Evolutionary conservation across 2,113 vertebrate genomes (phyloP).

Genomic region (Mystacornis crossleyi): DNA sequence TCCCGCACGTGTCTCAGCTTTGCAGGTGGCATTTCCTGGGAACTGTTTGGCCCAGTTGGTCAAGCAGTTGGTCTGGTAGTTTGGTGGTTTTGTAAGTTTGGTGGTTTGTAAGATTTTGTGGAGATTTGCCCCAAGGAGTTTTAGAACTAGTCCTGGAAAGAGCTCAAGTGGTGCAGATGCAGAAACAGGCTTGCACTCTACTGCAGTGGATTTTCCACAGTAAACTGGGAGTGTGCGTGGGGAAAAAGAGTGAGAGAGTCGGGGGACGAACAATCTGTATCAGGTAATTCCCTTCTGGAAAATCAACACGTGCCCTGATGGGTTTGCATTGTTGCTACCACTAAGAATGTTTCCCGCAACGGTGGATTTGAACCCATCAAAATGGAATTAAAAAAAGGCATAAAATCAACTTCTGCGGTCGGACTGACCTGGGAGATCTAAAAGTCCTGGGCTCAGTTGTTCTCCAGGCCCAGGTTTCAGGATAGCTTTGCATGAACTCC

Average conservation of each 20-base stretch:
- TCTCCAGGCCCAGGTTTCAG: background rate
- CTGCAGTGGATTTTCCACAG: background rate
- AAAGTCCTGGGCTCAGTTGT: background rate
- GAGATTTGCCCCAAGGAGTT: background rate
- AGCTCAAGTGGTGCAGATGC: background rate
- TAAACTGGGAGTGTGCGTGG: background rate
- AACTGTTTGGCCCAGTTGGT: background rate
- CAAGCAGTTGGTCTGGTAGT: too few relatives aligned
- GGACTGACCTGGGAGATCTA: background rate
- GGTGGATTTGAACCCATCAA: background rate
- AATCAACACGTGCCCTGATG: background rate
- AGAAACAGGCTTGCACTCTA: background rate
- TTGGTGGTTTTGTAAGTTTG: too few relatives aligned
- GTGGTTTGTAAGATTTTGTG: background rate
- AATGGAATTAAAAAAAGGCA: background rate
- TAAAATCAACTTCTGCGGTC: background rate
- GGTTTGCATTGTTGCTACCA: background rate
- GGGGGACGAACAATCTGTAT: background rate
- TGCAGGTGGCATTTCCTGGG: background rate
- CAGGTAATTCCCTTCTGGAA: background rate
- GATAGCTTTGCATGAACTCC: background rate
- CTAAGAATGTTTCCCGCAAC: background rate
- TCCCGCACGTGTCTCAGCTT: background rate
- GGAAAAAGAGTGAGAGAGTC: fast-evolving
- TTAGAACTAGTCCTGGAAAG: background rate